Evolutionary conservation across 2,113 vertebrate genomes (phyloP).

Genomic region (Sinocyclocheilus maitianheensis): DNA sequence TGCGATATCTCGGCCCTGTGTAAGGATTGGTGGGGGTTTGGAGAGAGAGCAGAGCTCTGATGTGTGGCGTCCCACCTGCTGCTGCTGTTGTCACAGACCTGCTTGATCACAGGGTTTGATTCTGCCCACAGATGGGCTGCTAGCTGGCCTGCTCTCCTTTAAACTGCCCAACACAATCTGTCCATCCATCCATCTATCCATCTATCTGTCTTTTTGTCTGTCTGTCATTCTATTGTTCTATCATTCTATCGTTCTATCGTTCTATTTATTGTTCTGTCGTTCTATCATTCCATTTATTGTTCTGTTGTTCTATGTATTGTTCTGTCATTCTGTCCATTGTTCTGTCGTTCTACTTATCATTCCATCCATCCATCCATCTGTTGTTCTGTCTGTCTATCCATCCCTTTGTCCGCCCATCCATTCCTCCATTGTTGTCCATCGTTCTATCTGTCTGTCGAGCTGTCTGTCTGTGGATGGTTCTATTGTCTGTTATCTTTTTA

Average conservation of each 20-base stretch:
- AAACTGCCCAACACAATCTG: background rate
- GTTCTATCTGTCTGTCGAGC: background rate
- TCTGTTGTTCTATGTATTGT: background rate
- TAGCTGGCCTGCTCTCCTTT: constrained; percentile 8
- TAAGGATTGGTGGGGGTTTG: constrained; percentile 4
- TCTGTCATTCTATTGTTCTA: too few species aligned
- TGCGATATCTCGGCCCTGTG: background rate
- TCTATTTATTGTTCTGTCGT: background rate
- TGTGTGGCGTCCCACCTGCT: constrained; percentile 12
- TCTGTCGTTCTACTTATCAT: background rate
- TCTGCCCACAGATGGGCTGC: constrained; percentile 30
- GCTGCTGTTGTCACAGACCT: constrained; percentile 14
- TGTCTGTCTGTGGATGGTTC: background rate
- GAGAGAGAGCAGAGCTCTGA: constrained; percentile 10
- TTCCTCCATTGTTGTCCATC: background rate
- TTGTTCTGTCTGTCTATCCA: background rate
- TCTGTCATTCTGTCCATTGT: background rate
- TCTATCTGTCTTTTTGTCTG: background rate
- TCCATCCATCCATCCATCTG: background rate
- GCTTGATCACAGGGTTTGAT: constrained; percentile 33
- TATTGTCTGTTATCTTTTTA: background rate
- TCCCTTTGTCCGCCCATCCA: background rate
- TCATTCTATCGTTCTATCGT: background rate
- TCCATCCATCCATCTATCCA: background rate
- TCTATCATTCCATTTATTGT: background rate